phyloP scores from a whole-genome alignment of 1,140 invertebrate species.

The silkworm (Bombyx mori) region DNA sequence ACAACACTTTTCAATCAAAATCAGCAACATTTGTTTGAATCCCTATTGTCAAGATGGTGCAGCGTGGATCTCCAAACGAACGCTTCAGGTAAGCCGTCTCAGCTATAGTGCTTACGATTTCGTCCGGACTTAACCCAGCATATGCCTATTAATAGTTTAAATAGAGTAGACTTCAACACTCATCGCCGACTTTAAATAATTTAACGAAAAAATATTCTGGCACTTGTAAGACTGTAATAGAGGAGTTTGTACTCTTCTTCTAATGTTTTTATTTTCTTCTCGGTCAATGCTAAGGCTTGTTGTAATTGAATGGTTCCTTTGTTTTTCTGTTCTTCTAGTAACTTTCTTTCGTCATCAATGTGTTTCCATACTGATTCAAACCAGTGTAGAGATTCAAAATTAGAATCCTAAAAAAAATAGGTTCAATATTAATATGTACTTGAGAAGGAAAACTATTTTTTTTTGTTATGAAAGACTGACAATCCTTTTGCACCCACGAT shows the following conservation, averaged over 20 bases:
- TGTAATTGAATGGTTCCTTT: conserved; percentile 78
- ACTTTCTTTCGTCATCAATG: conserved; percentile 74
- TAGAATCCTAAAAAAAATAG: conserved; percentile 65
- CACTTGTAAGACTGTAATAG: conserved; percentile 93
- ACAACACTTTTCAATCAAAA: too few relatives aligned
- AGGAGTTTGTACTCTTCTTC: conserved; percentile 92
- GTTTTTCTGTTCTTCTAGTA: conserved; percentile 68
- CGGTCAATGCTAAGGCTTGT: conserved; percentile 93
- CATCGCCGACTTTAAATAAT: neutral
- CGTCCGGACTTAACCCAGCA: too few relatives aligned
- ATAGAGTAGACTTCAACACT: too few relatives aligned
- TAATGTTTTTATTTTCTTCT: conserved; percentile 86
- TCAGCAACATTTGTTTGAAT: too few relatives aligned
- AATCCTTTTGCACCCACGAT: too few relatives aligned
- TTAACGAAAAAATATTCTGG: conserved; percentile 91
- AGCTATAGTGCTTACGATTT: too few relatives aligned
- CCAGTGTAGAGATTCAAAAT: conserved; percentile 97
- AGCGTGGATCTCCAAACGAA: too few relatives aligned
- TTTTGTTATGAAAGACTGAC: too few relatives aligned
- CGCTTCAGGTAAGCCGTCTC: too few relatives aligned
- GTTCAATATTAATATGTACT: neutral
- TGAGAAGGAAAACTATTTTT: neutral
- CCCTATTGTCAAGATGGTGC: too few relatives aligned
- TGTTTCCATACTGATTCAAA: conserved; percentile 91
- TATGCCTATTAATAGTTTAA: too few relatives aligned